Evolutionary conservation across 2,113 vertebrate genomes (phyloP), one percentile per base, ranked within the genome.

Genomic region (Silurus meridionalis): DNA sequence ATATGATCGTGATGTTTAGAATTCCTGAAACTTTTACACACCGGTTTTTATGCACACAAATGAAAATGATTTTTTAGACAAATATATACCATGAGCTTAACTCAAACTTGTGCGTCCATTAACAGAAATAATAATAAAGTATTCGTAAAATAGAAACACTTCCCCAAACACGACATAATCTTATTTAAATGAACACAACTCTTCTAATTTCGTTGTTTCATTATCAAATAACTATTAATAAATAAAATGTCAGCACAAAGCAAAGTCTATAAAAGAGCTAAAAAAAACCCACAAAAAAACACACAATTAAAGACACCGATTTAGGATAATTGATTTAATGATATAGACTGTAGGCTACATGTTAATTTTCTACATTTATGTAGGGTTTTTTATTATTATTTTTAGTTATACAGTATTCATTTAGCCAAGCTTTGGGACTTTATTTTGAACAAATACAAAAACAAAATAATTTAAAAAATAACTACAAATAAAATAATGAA

Each of bases 241-340:
- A 79, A 85, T 67, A 64, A 85, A 23, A 28, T 79, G 74, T 37
- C 74, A 57, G 6, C 48, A 48, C 11, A 23, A 37, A 67, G 80
- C n/a, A 25, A 60, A 58, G n/a, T 3, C 61, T 57, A 37, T 79
- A 53, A 85, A 78, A 19, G 67, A 52, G 7, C 60, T 67, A n/a
- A 55, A 71, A 17, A 37, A 37, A 37, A 37, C 28, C 1, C 28
- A 37, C 28, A 37, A 1, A 72, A 19, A 72, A 8, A 50, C 21
- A 2, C 23, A 55, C n/a, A 23, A 46, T 84, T 63, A 84, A 60
- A 84, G 19, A 5, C 28, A 50, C 52, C 9, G 5, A 14, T 23
- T 57, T 28, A 50, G 19, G 5, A 77, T 60, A 52, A 63, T 53
- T n/a, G 25, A 53, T 25, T 50, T 64, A 77, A 84, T 84, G 23